Base-by-base conservation (phyloP, 2,797 vertebrate species). In the Coilia nasus region DNA sequence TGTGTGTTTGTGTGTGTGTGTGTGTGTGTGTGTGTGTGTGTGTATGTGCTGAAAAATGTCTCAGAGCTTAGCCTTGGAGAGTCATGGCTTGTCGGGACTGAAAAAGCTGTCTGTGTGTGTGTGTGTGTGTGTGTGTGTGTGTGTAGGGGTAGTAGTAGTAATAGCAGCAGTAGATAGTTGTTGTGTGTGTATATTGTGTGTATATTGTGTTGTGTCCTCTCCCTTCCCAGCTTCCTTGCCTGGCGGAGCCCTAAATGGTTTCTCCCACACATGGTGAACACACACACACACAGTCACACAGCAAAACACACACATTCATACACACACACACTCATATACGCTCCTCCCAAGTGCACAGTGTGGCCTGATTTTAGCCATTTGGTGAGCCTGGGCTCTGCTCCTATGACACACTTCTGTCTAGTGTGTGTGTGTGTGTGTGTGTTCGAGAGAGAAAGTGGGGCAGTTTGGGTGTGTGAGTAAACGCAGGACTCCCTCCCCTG, bases 381-480 rank as follows among this genome's bases (percentile, higher is more conserved):
- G 44, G 81, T 12, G 12, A 62, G 11, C 23, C 3, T 67, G 82
- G 9, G 50, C 85, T 35, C 57, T 59, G 31, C 85, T 89, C 85
- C 86, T 85, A 83, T 84, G 93, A 92, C 91, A 93, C 89, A 92
- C 90, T 93, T 93, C 89, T 93, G 85, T 86, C 87, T 86, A 83
- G 90, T 87, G 90, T 81, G 83, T 67, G 64, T 35, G 64, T 67
- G 64, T 71, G 64, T 15, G 64, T 64, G 62, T 64, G 62, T 25
- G 9, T 7, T 47, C 10, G 46, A 4, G 46, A 47, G 10, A 4
- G 83, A 89, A 93, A 93, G 87, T 91, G 91, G 90, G 90, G 71
- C 91, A 90, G 81, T 86, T 71, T 87, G 86, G 54, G 86, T 91
- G 89, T 90, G 88, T 86, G 84, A 81, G 83, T 4, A 50, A 87